Conservation (phyloP, 2,888 invertebrate species). For the Lobophora halterata region DNA sequence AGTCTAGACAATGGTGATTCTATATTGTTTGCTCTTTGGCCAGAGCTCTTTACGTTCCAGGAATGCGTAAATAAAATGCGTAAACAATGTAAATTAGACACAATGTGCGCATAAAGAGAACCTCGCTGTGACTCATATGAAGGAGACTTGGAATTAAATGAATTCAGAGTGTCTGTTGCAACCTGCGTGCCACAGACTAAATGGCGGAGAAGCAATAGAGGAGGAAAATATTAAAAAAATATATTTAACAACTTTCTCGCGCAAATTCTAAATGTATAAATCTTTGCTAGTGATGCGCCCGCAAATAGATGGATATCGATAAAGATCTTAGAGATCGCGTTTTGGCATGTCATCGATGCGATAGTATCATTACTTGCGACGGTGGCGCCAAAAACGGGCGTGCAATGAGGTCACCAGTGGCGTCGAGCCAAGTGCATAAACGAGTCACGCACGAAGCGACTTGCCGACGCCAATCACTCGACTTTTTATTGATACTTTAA, state of each 20-base stretch:
- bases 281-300: conserved; percentile 46
- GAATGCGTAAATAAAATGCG: conserved; percentile 33
- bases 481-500: conserved; percentile 48
- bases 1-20: neutral
- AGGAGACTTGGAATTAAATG: conserved; percentile 9
- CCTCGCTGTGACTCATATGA: conserved; percentile 32
- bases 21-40: conserved; percentile 6
- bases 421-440: conserved; percentile 69
- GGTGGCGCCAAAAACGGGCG: conserved; percentile 72
- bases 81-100: conserved; percentile 39
- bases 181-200: neutral
- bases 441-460: conserved; percentile 49
- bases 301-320: conserved; percentile 54
- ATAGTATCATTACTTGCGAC: conserved; percentile 58
- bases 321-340: conserved; percentile 44
- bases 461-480: conserved; percentile 43
- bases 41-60: conserved; percentile 21
- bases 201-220: conserved; percentile 1
- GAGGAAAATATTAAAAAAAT: neutral
- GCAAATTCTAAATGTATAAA: no score
- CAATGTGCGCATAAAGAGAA: conserved; percentile 39
- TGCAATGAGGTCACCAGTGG: conserved; percentile 73
- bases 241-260: no score
- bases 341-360: conserved; percentile 70
- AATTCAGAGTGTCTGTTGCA: conserved; percentile 12